Evolutionary conservation across 2,888 invertebrate genomes (phyloP).

Genomic region (Dryococelus australis): DNA sequence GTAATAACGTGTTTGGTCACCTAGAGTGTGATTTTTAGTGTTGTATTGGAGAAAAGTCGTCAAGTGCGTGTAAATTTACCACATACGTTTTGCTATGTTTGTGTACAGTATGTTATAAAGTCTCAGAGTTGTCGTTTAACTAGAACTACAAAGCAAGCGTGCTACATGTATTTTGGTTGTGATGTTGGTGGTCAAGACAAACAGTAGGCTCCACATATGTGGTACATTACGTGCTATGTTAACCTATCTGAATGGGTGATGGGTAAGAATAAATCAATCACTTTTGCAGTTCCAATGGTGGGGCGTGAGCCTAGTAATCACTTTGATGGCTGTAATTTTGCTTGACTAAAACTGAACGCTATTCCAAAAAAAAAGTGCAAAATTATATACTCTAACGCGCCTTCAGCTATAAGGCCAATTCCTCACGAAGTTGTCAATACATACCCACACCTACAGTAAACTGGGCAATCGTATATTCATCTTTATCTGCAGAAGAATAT

Average conservation of each 20-base stretch:
- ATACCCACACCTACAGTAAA: not conserved
- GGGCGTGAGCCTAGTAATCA: not conserved
- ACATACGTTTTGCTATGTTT: no score
- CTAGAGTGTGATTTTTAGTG: no score
- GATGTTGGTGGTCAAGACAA: not conserved
- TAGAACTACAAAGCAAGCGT: no score
- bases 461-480: not conserved
- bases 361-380: not conserved
- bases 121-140: no score
- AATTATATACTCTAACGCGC: no score
- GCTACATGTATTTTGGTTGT: not conserved
- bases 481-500: not conserved
- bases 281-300: not conserved
- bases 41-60: no score
- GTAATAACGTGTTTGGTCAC: no score
- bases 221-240: not conserved
- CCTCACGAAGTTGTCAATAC: no score
- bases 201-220: not conserved
- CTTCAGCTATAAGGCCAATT: no score
- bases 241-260: not conserved
- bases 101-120: no score
- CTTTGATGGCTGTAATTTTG: not conserved
- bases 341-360: not conserved
- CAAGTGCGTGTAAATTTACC: no score
- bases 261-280: no score